Base-by-base conservation (phyloP, 2,113 vertebrate genomes). In the Epinephelus cyanopodus region DNA sequence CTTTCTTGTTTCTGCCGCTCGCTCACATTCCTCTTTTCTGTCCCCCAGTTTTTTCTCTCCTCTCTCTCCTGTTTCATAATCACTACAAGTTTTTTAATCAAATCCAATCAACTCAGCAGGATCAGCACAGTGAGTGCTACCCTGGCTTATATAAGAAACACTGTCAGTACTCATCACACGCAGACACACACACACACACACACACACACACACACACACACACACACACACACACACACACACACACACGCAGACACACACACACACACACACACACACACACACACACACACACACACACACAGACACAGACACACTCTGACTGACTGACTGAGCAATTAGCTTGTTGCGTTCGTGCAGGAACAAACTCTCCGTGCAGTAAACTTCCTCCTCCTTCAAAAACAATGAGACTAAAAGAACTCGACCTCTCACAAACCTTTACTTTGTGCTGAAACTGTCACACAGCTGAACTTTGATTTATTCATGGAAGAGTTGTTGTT, bases 1-100 rank as follows among this genome's bases (percentile, higher is more conserved):
- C 25, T 29, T 19, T 65, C 47, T 33, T 5, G 2, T 21, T 37
- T 56, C 68, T 56, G 45, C 57, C 1, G 12, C 82, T 69, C 39
- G 52, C 63, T 74, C 66, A 63, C 77, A 19, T 75, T 72, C 48
- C 75, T 60, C 37, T 42, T 67, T 45, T 76, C 73, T 14, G 39
- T 72, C 58, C 76, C 65, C 42, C 57, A 23, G 21, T n/a, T 27
- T 72, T 65, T 58, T 23, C 48, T 29, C 60, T 65, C 27, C 74
- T 69, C 65, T 64, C 65, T 70, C 70, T 83, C 37, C 67, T 61
- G 54, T 74, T 84, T 77, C 70, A 83, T 82, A 90, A 89, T 92
- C 83, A 86, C 50, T 63, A 65, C 76, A 79, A 63, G 79, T 76
- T 84, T 83, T 57, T 86, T 89, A 92, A 93, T 92, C 87, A 90